A percentile compares a stretch with the other conserved stretches of the same genome.
phyloP scores from a whole-genome alignment of 2,888 invertebrate species.

The Sphaerophoria taeniata region DNA sequence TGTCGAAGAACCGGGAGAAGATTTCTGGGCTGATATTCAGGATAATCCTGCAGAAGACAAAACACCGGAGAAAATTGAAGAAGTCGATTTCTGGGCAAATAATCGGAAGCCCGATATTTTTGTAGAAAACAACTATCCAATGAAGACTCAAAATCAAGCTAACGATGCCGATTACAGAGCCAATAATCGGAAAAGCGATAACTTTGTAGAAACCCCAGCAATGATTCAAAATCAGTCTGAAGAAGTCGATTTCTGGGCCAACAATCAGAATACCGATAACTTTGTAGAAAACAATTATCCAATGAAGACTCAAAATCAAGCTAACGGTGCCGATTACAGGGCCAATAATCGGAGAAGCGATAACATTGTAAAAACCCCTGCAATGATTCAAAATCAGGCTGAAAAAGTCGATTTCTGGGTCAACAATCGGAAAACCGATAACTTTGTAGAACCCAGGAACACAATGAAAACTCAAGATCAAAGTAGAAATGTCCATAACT shows the following conservation, averaged over 20 bases:
- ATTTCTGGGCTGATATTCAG: conserved; percentile 76
- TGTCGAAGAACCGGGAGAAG: conserved; percentile 57
- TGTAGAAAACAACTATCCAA: not conserved
- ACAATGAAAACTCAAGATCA: not conserved
- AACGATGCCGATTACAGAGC: not conserved
- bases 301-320: not conserved
- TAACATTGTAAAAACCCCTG: not conserved
- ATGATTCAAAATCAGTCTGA: not conserved
- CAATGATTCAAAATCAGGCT: not conserved
- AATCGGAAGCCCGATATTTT: not conserved
- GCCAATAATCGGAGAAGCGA: not conserved
- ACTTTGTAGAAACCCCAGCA: not conserved
- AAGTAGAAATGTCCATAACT: not conserved
- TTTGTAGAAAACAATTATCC: not conserved
- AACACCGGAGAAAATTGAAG: not conserved
- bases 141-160: not conserved
- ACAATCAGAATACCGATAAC: not conserved
- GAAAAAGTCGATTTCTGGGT: not conserved
- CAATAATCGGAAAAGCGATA: not conserved
- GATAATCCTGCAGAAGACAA: not conserved
- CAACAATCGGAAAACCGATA: not conserved
- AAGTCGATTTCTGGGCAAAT: not conserved
- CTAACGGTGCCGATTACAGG: not conserved
- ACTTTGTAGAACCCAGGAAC: not conserved
- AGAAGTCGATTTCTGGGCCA: not conserved